These are phyloP conservation scores for Mercenaria mercenaria DNA, from an alignment of 1,140 invertebrate species.

Conservation along the genomic window DNA sequence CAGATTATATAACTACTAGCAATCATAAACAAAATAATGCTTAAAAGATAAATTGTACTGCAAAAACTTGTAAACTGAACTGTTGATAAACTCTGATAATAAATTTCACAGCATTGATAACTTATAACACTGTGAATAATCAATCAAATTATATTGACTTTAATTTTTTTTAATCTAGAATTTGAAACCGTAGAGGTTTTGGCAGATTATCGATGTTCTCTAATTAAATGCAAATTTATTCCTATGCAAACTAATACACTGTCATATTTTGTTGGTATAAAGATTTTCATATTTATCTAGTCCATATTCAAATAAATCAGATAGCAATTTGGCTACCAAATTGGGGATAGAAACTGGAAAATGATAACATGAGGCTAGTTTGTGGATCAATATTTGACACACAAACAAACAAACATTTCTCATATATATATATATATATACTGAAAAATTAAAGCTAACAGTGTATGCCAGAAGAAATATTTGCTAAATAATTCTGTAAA, in stretches of 20 bases:
- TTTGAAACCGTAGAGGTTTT: not conserved
- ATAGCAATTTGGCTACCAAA: not conserved
- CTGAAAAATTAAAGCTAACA: too few species aligned
- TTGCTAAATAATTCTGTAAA: too few species aligned
- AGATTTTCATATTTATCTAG: constrained; percentile 3
- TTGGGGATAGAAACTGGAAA: not conserved
- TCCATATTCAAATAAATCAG: not conserved
- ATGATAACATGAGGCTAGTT: not conserved
- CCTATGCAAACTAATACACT: constrained; percentile 19
- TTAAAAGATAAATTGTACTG: not conserved
- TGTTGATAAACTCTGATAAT: not conserved
- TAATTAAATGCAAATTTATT: constrained; percentile 29
- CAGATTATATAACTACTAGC: not conserved
- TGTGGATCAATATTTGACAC: not conserved
- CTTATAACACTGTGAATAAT: not conserved
- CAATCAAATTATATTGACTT: constrained; percentile 17
- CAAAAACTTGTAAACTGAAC: not conserved
- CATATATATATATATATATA: too few species aligned
- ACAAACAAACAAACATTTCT: too few species aligned
- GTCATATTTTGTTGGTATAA: constrained; percentile 17
- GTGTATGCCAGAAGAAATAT: too few species aligned
- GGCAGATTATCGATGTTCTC: not conserved
- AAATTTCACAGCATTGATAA: not conserved
- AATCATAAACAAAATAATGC: not conserved
- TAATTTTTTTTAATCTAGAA: not conserved